Evolutionary conservation across 2,888 invertebrate species (phyloP), one percentile per base, ranked within the genome.

Genomic region (Cylloceria caligata): DNA sequence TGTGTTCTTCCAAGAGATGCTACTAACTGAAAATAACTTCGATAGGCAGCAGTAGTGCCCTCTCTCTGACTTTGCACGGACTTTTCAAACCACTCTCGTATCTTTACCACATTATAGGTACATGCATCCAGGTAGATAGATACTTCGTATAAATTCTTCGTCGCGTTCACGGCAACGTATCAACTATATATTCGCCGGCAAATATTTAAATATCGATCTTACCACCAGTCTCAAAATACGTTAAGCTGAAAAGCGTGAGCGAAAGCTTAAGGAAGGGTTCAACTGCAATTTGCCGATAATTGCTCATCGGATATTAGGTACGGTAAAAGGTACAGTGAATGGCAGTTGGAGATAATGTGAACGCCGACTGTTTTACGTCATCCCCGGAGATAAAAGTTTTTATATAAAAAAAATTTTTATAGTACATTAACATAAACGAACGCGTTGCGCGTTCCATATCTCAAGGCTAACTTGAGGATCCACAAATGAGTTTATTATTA

Each of bases 191-290:
- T 47, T 34, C 73, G 13, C 67, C 55, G 42, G 47, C 57, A 49
- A 72, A 78, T 55, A 78, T 72, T 36, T 42, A 72, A 68, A 64
- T 52, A 71, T 68, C 77, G 55, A 81, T 73, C 42, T 39, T 19
- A 21, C 60, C 19, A 45, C 45, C 5, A 16, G 30, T 4, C 30
- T 4, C 0, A 45, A 45, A 42, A 73, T 73, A 60, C 16, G 27
- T 11, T 13, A 39, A 19, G 42, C 19, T n/a, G n/a, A 21, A n/a
- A 27, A 73, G 36, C 21, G 36, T 21, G 39, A 16, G 36, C 19
- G 36, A 39, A 62, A 62, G 19, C n/a, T 16, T 36, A 16, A 19
- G 36, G 62, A 36, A 62, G 45, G 42, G 16, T 24, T 27, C 42
- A 73, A 27, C 62, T 73, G 42, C 19, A 45, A 30, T 62, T 45